These are phyloP conservation scores for Neotragus pygmaeus DNA, from an alignment of 2,113 vertebrate species.

Conservation along the genomic window DNA sequence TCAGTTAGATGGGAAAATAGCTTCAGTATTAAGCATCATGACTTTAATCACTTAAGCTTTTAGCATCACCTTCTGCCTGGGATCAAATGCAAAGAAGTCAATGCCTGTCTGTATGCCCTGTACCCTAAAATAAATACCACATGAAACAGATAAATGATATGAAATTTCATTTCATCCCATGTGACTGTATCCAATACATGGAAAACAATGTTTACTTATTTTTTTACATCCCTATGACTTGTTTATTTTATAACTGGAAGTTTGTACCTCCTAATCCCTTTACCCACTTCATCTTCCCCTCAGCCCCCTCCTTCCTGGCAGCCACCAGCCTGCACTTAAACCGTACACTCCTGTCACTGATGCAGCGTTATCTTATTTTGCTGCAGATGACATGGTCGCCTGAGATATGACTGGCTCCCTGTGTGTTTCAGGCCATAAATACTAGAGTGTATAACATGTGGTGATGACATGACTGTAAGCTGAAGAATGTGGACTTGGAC, in stretches of 20 bases:
- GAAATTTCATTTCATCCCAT: background rate
- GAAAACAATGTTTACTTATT: background rate
- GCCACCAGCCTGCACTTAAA: background rate
- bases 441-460: background rate
- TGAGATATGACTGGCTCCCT: conserved; percentile 38
- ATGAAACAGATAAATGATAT: background rate
- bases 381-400: conserved; percentile 12
- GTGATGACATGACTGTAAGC: background rate
- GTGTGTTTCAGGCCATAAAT: conserved; percentile 17
- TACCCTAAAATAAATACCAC: background rate
- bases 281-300: background rate
- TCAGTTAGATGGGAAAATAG: background rate
- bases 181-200: background rate
- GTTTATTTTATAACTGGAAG: background rate
- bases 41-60: background rate
- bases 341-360: background rate
- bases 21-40: background rate
- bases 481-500: background rate
- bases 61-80: background rate
- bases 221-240: background rate
- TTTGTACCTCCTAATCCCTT: background rate
- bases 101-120: background rate
- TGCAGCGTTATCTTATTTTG: conserved; percentile 3
- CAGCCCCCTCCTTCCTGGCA: background rate
- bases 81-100: conserved; percentile 7